Evolutionary conservation across 2,888 invertebrate genomes (phyloP), one percentile per base, ranked within the genome.

Genomic region (Cephalotes varians): DNA sequence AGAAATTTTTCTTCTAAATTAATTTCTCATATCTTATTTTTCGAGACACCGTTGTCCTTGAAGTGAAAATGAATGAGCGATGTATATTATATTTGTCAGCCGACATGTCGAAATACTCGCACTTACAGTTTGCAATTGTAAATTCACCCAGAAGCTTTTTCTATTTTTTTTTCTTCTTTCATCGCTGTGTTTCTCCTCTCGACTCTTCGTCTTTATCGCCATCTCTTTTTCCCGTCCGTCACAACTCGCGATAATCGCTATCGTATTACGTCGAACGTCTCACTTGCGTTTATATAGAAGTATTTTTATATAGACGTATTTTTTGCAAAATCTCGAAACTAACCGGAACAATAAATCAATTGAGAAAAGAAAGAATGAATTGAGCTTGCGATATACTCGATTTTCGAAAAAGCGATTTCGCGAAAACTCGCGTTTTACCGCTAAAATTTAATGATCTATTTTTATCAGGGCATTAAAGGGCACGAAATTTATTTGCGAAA

Each of bases 191-290:
- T 15, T 31, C 31, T 10, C 37, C 28, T 28, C 56, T 58, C 40
- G 51, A 12, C 18, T 69, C 18, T 40, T 71, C 54, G 28, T 25
- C 18, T 25, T 84, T 47, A 7, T 69, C 34, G n/a, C 51, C 21
- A 25, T 56, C 51, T 47, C 49, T 76, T 10, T 44, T 64, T 51
- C 40, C n/a, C 54, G 56, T 44, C 12, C 49, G 7, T 1, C 21
- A 15, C 15, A 28, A 31, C 56, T 28, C 40, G 21, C 72, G 85
- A 90, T 91, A 91, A 91, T 91, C 90, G 86, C 83, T 90, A 91
- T 87, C 88, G 86, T 82, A 85, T 88, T 77, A 85, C 85, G 82
- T 87, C 84, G 82, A 81, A 83, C 87, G 79, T 79, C 62, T 82
- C 81, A 12, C 58, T n/a, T 54, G 65, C 77, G 80, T 69, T 69